Conservation (phyloP, 53 echinoderm and acorn worm species). For the Echinometra lucunter region DNA sequence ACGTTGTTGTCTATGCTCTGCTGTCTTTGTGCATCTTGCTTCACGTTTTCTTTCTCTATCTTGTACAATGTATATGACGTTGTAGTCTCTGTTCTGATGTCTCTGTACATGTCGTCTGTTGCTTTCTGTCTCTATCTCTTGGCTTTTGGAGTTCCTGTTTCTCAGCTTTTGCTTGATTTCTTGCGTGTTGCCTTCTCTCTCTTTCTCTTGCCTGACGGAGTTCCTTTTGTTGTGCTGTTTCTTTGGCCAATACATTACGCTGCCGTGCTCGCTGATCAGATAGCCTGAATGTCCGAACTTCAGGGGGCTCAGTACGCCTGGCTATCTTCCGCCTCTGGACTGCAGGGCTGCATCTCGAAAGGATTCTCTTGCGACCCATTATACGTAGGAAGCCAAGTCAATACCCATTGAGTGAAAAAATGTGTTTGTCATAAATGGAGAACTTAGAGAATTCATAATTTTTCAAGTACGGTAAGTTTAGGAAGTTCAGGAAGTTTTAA, state of each 20-base stretch:
- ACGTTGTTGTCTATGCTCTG: slow-evolving; percentile 29
- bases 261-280: slow-evolving; percentile 20
- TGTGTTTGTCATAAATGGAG: too few relatives aligned
- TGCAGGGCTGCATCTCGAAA: slow-evolving; percentile 3
- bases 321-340: slow-evolving; percentile 41
- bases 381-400: background rate
- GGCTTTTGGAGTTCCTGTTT: background rate
- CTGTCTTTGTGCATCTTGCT: slow-evolving; percentile 24
- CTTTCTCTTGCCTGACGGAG: background rate
- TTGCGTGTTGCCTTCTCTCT: background rate
- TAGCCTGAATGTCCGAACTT: background rate
- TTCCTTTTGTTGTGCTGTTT: slow-evolving; percentile 42
- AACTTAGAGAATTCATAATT: too few relatives aligned
- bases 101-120: background rate
- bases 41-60: slow-evolving; percentile 32
- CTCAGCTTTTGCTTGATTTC: background rate
- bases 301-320: slow-evolving; percentile 29
- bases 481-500: too few relatives aligned
- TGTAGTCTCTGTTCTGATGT: slow-evolving; percentile 36
- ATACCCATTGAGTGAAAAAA: too few relatives aligned
- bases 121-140: background rate
- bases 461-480: too few relatives aligned
- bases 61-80: slow-evolving; percentile 14
- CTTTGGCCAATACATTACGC: slow-evolving; percentile 22
- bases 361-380: slow-evolving; percentile 4